A percentile compares a stretch with the other conserved stretches of the same genome.
These are phyloP conservation scores for Laupala kohalensis DNA, from an alignment of 1,140 invertebrate genomes.

Conservation along the genomic window DNA sequence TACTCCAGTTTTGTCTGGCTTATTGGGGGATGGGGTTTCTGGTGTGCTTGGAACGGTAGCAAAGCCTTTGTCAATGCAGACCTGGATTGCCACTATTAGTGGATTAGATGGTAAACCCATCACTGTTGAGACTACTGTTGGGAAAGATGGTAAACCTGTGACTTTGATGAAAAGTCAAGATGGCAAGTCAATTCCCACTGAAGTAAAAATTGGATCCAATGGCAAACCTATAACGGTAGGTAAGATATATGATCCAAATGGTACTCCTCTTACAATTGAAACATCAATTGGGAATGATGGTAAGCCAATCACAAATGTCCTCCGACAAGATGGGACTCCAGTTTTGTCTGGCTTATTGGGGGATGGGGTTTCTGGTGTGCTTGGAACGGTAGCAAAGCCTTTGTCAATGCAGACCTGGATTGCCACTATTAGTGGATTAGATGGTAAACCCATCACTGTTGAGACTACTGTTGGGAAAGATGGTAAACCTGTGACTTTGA, in stretches of 20 bases:
- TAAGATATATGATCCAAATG: not conserved
- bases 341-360: not conserved
- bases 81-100: not conserved
- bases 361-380: not conserved
- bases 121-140: not conserved
- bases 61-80: not conserved
- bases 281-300: not conserved
- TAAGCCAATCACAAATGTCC: not conserved
- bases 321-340: not conserved
- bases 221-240: not conserved
- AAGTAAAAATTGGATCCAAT: not conserved
- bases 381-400: not conserved
- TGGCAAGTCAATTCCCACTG: not conserved
- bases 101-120: not conserved
- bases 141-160: not conserved
- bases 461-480: not conserved
- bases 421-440: not conserved
- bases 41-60: not conserved
- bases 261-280: not conserved
- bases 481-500: not conserved
- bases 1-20: not conserved
- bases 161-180: not conserved
- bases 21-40: not conserved
- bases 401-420: not conserved
- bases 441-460: not conserved